A percentile compares a stretch with the other conserved stretches of the same genome.
phyloP scores from a whole-genome alignment of 2,888 invertebrate species.

The Mythimna lalbum region DNA sequence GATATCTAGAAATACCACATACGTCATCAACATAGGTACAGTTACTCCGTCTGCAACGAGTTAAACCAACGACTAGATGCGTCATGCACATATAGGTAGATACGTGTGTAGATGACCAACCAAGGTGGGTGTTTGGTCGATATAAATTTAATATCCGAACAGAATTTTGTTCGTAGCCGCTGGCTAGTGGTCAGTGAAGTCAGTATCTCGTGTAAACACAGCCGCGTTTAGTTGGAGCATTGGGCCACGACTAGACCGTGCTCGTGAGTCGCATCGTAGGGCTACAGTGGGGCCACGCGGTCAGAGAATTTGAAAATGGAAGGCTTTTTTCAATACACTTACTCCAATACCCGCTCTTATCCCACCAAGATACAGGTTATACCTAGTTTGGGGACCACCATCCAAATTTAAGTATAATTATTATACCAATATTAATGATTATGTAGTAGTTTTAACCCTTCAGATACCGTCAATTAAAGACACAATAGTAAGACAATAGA shows the following conservation, averaged over 20 bases:
- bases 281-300: slow-evolving; percentile 63
- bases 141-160: slow-evolving; percentile 80
- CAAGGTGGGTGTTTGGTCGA: slow-evolving; percentile 64
- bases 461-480: too few relatives aligned
- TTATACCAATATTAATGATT: too few relatives aligned
- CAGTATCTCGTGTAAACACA: slow-evolving; percentile 80
- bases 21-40: slow-evolving; percentile 21
- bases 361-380: too few relatives aligned
- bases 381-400: too few relatives aligned
- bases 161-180: slow-evolving; percentile 77
- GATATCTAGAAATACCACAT: not conserved
- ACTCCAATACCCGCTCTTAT: too few relatives aligned
- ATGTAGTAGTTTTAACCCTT: too few relatives aligned
- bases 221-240: slow-evolving; percentile 76
- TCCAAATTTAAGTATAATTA: too few relatives aligned
- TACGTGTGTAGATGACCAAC: slow-evolving; percentile 15
- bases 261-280: slow-evolving; percentile 66
- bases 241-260: slow-evolving; percentile 64
- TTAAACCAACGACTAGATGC: slow-evolving; percentile 10
- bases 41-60: slow-evolving; percentile 24
- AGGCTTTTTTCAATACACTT: slow-evolving; percentile 5
- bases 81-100: slow-evolving; percentile 21
- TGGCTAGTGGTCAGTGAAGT: slow-evolving; percentile 75
- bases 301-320: slow-evolving; percentile 37
- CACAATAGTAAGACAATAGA: too few relatives aligned